Evolutionary conservation across 2,113 vertebrate genomes (phyloP).

Genomic region (Hippocampus comes): DNA sequence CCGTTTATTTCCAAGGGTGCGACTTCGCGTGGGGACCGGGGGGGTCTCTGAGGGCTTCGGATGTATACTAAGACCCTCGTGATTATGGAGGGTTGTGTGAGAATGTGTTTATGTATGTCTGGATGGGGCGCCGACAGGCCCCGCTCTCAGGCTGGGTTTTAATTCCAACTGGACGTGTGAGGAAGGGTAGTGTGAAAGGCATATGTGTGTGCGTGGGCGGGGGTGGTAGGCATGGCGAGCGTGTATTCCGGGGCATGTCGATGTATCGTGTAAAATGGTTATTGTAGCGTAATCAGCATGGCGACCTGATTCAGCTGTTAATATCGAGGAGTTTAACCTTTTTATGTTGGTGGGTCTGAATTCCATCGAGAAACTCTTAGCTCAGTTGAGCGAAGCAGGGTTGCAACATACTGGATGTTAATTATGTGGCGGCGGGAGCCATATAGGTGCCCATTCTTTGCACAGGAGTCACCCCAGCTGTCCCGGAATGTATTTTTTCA

Average conservation of each 20-base stretch:
- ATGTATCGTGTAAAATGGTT: conserved; percentile 61
- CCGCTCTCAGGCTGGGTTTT: conserved; percentile 49
- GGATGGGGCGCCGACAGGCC: conserved; percentile 54
- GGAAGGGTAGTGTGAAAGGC: conserved; percentile 23
- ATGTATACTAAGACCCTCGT: conserved; percentile 66
- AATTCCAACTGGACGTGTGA: conserved; percentile 64
- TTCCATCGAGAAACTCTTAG: conserved; percentile 30
- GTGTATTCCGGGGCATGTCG: conserved; percentile 23
- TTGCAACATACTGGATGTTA: background rate
- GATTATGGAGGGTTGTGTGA: conserved; percentile 53
- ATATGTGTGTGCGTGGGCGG: conserved; percentile 25
- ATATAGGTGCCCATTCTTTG: background rate
- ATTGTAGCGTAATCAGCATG: conserved; percentile 67
- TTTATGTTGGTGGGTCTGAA: conserved; percentile 32
- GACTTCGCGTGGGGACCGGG: conserved; percentile 9
- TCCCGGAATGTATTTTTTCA: background rate
- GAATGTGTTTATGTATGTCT: conserved; percentile 69
- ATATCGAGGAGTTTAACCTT: conserved; percentile 71
- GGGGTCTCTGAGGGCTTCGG: conserved; percentile 44
- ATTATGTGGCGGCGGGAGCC: background rate
- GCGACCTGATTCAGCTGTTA: conserved; percentile 60
- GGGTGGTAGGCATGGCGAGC: conserved; percentile 26
- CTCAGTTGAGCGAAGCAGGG: conserved; percentile 12
- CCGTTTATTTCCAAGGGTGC: conserved; percentile 51
- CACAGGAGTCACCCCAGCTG: background rate